phyloP scores from a whole-genome alignment of 2,888 invertebrate genomes.

The Dexiosoma caninum region DNA sequence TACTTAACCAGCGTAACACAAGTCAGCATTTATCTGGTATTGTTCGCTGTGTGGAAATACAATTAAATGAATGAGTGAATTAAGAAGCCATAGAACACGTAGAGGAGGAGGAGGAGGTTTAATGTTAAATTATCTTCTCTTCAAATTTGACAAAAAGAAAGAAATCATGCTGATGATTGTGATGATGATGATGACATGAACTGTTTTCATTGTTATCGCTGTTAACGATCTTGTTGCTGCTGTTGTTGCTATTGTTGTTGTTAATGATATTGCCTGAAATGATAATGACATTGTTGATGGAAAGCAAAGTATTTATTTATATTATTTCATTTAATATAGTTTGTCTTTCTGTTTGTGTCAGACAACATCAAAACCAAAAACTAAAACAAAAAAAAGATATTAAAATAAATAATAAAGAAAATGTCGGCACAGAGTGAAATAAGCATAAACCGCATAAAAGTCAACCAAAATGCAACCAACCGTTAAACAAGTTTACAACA shows the following conservation, averaged over 20 bases:
- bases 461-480: constrained; percentile 48
- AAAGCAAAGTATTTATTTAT: neutral
- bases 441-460: constrained; percentile 40
- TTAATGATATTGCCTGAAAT: neutral
- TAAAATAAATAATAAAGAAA: neutral
- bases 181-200: constrained; percentile 17
- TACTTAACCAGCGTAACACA: constrained; percentile 2
- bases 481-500: constrained; percentile 49
- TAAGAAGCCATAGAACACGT: constrained; percentile 13
- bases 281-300: neutral
- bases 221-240: neutral
- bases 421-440: neutral
- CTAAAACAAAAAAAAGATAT: neutral
- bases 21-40: neutral
- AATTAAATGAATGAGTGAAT: neutral
- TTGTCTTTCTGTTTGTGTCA: constrained; percentile 32
- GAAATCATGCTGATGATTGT: constrained; percentile 9
- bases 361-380: constrained; percentile 19
- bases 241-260: neutral
- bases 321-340: constrained; percentile 42
- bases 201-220: constrained; percentile 2
- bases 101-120: too few relatives aligned
- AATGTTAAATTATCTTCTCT: constrained; percentile 21
- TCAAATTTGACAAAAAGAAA: constrained; percentile 30
- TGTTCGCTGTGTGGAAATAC: neutral